Conservation (phyloP, 2,113 vertebrate genomes). For the Polypterus bichir region DNA sequence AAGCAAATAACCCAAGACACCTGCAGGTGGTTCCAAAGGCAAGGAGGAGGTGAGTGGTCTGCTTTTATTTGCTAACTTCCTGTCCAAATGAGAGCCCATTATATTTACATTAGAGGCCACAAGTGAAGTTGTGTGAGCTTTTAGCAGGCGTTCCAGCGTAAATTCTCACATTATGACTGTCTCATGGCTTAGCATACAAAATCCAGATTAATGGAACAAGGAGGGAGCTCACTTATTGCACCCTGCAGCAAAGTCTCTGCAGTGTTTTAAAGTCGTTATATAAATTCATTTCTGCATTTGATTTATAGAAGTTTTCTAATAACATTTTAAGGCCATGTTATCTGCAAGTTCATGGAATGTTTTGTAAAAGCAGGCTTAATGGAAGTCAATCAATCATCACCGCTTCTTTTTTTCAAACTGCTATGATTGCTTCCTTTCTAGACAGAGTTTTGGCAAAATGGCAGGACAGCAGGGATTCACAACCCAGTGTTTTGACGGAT, state of each 20-base stretch:
- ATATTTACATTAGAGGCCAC: not conserved
- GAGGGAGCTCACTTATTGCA: conserved; percentile 51
- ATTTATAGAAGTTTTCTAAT: conserved; percentile 50
- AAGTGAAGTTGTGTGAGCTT: conserved; percentile 1
- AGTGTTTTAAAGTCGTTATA: conserved; percentile 49
- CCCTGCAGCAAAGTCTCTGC: conserved; percentile 40
- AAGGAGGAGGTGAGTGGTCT: too few relatives aligned
- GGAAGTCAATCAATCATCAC: conserved; percentile 59
- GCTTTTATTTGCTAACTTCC: too few relatives aligned
- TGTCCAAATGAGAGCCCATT: conserved; percentile 15
- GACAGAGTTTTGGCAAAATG: conserved; percentile 28
- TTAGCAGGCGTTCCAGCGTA: conserved; percentile 1
- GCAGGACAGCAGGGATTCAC: conserved; percentile 35
- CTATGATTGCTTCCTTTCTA: not conserved
- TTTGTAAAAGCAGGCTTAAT: conserved; percentile 52
- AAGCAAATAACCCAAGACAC: too few relatives aligned
- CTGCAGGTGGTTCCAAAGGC: too few relatives aligned
- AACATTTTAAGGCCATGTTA: conserved; percentile 54
- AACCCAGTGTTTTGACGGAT: conserved; percentile 52
- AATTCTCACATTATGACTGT: conserved; percentile 13
- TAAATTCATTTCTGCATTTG: conserved; percentile 37
- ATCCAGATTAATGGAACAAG: conserved; percentile 25
- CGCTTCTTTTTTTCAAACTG: conserved; percentile 9
- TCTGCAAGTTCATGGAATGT: conserved; percentile 50
- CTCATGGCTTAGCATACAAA: conserved; percentile 17